A percentile compares a stretch with the other conserved stretches of the same genome.
These are phyloP conservation scores for Barnardius zonarius DNA, from an alignment of 2,113 vertebrate genomes.

Conservation along the genomic window DNA sequence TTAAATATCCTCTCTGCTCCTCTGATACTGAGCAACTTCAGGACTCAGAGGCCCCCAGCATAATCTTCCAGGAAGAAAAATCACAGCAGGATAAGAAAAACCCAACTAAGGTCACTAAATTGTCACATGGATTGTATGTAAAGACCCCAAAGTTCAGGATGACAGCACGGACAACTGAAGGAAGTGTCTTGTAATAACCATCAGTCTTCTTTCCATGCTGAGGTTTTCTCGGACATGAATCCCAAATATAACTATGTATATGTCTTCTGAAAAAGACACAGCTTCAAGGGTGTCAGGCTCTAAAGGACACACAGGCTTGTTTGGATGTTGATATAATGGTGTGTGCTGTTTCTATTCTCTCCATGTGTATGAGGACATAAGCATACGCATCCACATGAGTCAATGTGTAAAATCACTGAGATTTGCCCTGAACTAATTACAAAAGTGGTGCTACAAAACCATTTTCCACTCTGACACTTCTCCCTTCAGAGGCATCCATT, in stretches of 20 bases:
- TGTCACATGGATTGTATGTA: background rate
- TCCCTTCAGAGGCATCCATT: background rate
- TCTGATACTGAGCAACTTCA: no score
- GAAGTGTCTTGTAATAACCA: background rate
- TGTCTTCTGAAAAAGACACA: background rate
- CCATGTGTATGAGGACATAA: background rate
- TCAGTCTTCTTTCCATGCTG: background rate
- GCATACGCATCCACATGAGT: fast-evolving
- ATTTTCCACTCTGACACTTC: background rate
- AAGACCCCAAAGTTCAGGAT: background rate
- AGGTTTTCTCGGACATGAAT: background rate
- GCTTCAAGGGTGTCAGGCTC: background rate
- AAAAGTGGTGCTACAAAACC: background rate
- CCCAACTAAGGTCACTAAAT: background rate
- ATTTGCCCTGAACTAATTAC: background rate
- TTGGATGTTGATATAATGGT: background rate
- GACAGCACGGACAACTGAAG: background rate
- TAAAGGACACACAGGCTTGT: background rate
- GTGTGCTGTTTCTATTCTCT: background rate
- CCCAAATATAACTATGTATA: background rate
- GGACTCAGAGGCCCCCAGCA: fast-evolving
- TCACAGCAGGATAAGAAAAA: background rate
- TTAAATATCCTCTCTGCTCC: no score
- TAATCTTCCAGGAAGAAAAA: background rate
- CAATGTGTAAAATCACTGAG: background rate